Evolutionary conservation across 1,140 invertebrate genomes (phyloP), one percentile per base, ranked within the genome.

Genomic region (Triops cancriformis): DNA sequence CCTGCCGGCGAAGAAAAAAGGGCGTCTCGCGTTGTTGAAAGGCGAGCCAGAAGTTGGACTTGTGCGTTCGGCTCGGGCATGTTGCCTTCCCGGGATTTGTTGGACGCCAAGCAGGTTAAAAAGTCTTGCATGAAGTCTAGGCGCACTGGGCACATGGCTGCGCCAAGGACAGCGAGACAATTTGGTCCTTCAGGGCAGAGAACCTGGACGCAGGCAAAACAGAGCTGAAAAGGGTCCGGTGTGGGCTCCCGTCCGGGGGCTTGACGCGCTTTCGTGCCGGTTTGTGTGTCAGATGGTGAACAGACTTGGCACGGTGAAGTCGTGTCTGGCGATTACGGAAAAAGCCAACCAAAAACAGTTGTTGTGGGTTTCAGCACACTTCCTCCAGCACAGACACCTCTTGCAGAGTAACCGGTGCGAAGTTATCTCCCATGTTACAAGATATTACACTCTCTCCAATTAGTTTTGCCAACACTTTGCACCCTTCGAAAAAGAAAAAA

Each of bases 261-360:
- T 64, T 64, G 51, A 64, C 51, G 51, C 51, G 51, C 51, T 64
- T 64, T 64, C 51, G 51, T 64, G 51, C 51, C 51, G 51, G 51
- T 64, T 64, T 64, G 51, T 23, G n/a, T 64, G 51, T 64, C 51
- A 64, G 51, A 64, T 64, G 51, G 51, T 64, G 51, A 64, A 64
- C 51, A 64, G 51, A 64, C 51, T 64, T 64, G 51, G 51, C 51
- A 64, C 51, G 18, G 51, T n/a, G 51, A 18, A 64, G 51, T 64
- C 51, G 51, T 64, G 51, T 64, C 51, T 64, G 51, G 51, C 14
- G 51, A 64, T 64, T 64, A 64, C 51, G 51, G 51, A 18, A 64
- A 64, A 23, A 23, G 23, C 14, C 14, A 64, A 64, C 14, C 14
- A 23, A 64, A 64, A 64, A 64, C 51, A 64, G 51, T 64, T 64